A percentile compares a stretch with the other conserved stretches of the same genome.
These are phyloP conservation scores for Protonemura montana DNA, from an alignment of 2,888 invertebrate species.

Conservation along the genomic window DNA sequence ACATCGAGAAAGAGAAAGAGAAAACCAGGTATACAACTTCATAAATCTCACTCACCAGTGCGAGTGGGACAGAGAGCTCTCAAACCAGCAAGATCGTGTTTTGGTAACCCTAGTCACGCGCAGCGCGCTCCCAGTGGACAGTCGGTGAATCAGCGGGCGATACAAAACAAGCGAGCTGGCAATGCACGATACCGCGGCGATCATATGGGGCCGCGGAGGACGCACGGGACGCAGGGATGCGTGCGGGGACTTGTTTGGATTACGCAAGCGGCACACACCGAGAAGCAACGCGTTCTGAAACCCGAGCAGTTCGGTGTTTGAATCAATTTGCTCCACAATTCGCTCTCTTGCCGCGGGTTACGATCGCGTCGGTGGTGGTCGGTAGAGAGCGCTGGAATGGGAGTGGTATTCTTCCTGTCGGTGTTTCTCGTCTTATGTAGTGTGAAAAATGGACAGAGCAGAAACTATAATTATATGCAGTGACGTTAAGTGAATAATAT, in stretches of 20 bases:
- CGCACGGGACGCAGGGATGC: background rate
- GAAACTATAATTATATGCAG: too few species aligned
- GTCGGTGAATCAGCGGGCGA: constrained; percentile 45
- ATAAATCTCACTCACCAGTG: constrained; percentile 24
- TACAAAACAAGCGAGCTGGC: constrained; percentile 24
- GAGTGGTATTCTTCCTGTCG: too few species aligned
- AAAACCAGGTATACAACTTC: background rate
- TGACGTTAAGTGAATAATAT: too few species aligned
- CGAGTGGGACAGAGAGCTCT: background rate
- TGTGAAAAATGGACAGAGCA: too few species aligned
- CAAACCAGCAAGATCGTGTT: background rate
- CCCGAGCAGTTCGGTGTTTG: constrained; percentile 40
- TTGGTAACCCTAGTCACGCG: constrained; percentile 28
- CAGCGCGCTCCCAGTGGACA: constrained; percentile 46
- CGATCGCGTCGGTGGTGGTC: too few species aligned
- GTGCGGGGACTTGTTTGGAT: background rate
- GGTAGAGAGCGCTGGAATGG: too few species aligned
- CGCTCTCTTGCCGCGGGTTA: background rate
- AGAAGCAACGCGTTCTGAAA: constrained; percentile 20
- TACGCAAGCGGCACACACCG: background rate
- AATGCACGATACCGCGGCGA: background rate
- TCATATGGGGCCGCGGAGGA: background rate
- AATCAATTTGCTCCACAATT: constrained; percentile 46
- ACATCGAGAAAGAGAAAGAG: background rate
- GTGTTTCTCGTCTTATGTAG: too few species aligned